Percentiles rank a stretch among this genome's conserved stretches.
Conservation (phyloP, 1,140 invertebrate species). For the Bactericera cockerelli region DNA sequence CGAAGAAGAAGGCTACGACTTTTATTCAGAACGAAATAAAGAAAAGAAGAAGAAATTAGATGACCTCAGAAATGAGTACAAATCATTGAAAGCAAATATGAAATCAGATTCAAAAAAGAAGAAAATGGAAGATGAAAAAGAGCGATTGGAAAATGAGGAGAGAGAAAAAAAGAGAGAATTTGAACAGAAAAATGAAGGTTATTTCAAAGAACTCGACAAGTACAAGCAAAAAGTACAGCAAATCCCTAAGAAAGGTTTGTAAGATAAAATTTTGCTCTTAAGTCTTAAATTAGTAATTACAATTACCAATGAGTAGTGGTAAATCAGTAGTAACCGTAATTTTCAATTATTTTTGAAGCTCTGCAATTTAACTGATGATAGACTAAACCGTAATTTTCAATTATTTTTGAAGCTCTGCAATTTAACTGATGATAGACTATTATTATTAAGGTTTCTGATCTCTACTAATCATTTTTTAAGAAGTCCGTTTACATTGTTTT, state of each 20-base stretch:
- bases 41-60: constrained; percentile 51
- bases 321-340: no score
- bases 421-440: no score
- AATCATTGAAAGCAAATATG: constrained; percentile 45
- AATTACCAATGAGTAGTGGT: no score
- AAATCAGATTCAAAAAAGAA: constrained; percentile 53
- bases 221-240: constrained; percentile 52
- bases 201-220: constrained; percentile 56
- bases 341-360: no score
- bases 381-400: no score
- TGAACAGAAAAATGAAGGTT: constrained; percentile 34
- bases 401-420: no score
- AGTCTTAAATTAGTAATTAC: no score
- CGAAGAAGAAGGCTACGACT: constrained; percentile 42
- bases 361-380: no score
- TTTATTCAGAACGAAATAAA: constrained; percentile 47
- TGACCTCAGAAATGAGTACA: constrained; percentile 43
- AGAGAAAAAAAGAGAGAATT: constrained; percentile 31
- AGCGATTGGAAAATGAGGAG: constrained; percentile 21
- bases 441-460: no score
- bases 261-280: no score
- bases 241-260: constrained; percentile 49
- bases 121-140: constrained; percentile 31
- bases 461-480: no score
- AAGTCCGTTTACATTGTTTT: no score